Base-by-base conservation (phyloP, 2,113 vertebrate genomes). In the Xyrauchen texanus region DNA sequence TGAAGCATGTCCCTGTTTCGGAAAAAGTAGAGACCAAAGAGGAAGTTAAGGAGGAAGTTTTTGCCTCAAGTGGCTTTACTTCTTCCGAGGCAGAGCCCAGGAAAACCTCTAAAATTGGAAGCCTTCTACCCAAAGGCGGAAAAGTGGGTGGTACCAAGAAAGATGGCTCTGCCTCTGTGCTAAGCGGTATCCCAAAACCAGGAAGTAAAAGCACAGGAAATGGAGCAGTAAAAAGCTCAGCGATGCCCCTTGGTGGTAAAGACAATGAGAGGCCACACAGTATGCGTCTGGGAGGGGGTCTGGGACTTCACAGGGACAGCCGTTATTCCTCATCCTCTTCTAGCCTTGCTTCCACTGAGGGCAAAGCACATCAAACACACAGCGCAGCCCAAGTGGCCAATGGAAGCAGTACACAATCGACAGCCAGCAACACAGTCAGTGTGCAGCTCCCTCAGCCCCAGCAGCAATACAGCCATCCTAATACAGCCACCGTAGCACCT, bases 381-480 rank as follows among this genome's bases (percentile, higher is more conserved):
- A 90, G 90, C 86, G 88, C 91, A 82, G 87, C 92, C 5, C 84
- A 89, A 57, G 90, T 84, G 6, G 93, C 91, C 2, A 91, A 93
- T 0, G 10, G 90, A 0, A 96, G 21, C 21, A 34, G 21, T 34
- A 34, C 95, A 0, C 98, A 99, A 91, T 97, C 92, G 83, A 97
- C 95, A 7, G 98, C 95, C 88, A 95, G 96, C 93, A 98, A 96
- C 87, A 98, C 96, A 0, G 94, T 95, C 90, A 99, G 98, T 55
- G 98, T 99, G 81, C 98, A 99, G 94, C 96, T 99, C 93, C 98
- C 98, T 93, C 98, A 98, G 77, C 97, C 95, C 13, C 98, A 99
- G 87, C 97, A 96, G 91, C 98, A 97, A 87, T 95, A 99, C 92
- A 98, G 77, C 92, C 98, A 98, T 85, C 98, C 98, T 52, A 99